These are phyloP conservation scores for Himalopsyche phryganea DNA, from an alignment of 1,140 invertebrate species.

Conservation along the genomic window DNA sequence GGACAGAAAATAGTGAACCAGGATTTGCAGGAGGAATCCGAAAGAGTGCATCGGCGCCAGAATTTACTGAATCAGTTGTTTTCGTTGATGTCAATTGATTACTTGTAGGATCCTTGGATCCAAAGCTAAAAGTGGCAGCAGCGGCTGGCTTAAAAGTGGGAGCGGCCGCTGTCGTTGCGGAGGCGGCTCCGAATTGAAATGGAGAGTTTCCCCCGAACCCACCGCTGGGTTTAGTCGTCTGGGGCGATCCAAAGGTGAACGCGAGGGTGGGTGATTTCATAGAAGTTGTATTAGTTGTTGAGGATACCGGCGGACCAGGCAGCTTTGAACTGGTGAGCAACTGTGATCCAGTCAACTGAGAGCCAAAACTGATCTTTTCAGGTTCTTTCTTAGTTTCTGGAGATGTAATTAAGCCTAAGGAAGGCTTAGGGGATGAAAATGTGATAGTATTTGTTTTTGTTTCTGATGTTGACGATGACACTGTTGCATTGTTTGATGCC, in stretches of 20 bases:
- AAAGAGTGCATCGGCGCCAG: not conserved
- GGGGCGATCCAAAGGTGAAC: conserved; percentile 21
- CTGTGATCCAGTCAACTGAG: not conserved
- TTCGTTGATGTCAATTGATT: not conserved
- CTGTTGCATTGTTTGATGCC: conserved; percentile 10
- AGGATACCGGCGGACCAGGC: not conserved
- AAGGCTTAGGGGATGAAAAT: conserved; percentile 9
- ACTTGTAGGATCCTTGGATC: not conserved
- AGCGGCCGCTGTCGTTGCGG: not conserved
- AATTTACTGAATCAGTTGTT: not conserved
- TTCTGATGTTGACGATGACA: conserved; percentile 26
- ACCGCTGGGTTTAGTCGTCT: not conserved
- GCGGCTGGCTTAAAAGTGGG: not conserved
- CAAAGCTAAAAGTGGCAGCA: conserved; percentile 3
- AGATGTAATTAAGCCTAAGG: not conserved
- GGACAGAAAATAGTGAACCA: conserved; percentile 2
- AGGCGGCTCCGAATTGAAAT: conserved; percentile 10
- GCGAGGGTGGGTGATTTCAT: conserved; percentile 11
- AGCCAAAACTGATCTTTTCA: conserved; percentile 5
- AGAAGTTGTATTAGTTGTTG: conserved; percentile 1
- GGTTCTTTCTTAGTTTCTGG: not conserved
- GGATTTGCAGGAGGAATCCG: conserved; percentile 1
- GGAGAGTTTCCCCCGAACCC: conserved; percentile 14
- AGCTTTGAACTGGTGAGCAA: not conserved
- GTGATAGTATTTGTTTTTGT: conserved; percentile 2